These are phyloP conservation scores for Scelioninae gen. 1 DNA, from an alignment of 2,888 invertebrate species.

Conservation along the genomic window DNA sequence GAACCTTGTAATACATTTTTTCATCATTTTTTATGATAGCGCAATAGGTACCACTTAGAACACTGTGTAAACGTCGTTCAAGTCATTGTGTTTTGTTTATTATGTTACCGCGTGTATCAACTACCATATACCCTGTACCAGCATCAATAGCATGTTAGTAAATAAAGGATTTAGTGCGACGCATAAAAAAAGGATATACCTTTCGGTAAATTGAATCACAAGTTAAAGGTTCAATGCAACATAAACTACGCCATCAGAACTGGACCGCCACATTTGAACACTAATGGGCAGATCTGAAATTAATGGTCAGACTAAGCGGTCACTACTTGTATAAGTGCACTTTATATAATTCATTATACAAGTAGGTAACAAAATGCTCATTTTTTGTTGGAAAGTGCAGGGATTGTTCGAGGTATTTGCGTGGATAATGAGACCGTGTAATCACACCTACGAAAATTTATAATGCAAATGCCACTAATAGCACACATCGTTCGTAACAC, in stretches of 20 bases:
- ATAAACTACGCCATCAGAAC: slow-evolving; percentile 46
- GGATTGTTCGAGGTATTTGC: slow-evolving; percentile 21
- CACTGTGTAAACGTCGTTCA: slow-evolving; percentile 8
- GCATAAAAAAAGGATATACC: slow-evolving; percentile 19
- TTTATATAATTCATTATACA: slow-evolving; percentile 41
- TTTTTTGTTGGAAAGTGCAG: slow-evolving; percentile 25
- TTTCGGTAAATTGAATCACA: slow-evolving; percentile 30
- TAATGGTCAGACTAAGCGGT: slow-evolving; percentile 33
- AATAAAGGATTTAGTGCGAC: slow-evolving; percentile 38
- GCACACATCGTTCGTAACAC: slow-evolving; percentile 19
- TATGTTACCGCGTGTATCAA: slow-evolving; percentile 31
- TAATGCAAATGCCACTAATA: slow-evolving; percentile 36
- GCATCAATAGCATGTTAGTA: slow-evolving; percentile 37
- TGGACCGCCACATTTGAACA: slow-evolving; percentile 36
- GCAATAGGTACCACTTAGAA: slow-evolving; percentile 22
- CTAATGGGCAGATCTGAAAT: slow-evolving; percentile 47
- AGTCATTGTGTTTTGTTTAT: slow-evolving; percentile 43
- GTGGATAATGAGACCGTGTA: slow-evolving; percentile 33
- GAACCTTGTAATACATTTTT: slow-evolving; percentile 38
- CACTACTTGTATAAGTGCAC: slow-evolving; percentile 29
- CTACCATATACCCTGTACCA: slow-evolving; percentile 21
- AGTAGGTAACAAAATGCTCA: slow-evolving; percentile 13
- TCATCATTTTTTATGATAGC: slow-evolving; percentile 44
- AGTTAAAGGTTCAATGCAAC: slow-evolving; percentile 38
- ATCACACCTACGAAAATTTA: slow-evolving; percentile 17